Percentiles rank a stretch among this genome's conserved stretches.
Conservation (phyloP, 2,797 vertebrate genomes). For the Steatocranus sp. region DNA sequence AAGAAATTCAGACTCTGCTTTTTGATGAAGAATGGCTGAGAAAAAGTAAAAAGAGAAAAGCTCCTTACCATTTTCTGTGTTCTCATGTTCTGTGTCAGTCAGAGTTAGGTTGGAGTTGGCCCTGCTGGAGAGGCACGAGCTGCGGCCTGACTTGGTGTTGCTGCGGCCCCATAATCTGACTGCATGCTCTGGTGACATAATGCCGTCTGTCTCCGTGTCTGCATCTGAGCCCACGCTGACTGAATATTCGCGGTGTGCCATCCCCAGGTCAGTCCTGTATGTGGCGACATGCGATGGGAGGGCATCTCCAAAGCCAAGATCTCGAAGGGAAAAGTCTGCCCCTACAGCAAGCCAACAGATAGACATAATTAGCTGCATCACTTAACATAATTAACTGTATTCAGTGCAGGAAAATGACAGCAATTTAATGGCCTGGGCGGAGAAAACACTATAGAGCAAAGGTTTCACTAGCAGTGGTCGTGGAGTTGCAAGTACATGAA, state of each 20-base stretch:
- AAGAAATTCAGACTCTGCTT: neutral
- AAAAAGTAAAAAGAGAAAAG: neutral
- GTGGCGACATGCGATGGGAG: conserved; percentile 83
- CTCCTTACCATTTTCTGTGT: conserved; percentile 88
- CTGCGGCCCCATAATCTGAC: conserved; percentile 88
- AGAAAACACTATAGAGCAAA: neutral
- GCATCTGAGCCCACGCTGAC: conserved; percentile 88
- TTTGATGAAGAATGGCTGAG: neutral
- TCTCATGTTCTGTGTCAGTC: conserved; percentile 96
- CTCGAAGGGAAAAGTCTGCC: conserved; percentile 88
- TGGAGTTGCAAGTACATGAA: neutral
- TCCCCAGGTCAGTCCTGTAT: conserved; percentile 85
- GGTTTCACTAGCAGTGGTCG: neutral
- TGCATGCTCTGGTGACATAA: conserved; percentile 90
- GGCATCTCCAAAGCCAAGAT: conserved; percentile 88
- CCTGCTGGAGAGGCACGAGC: conserved; percentile 95
- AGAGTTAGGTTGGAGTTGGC: conserved; percentile 98
- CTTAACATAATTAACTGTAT: conserved; percentile 7
- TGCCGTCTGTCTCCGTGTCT: conserved; percentile 89
- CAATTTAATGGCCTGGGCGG: neutral
- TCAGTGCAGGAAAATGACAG: neutral
- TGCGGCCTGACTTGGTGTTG: conserved; percentile 91
- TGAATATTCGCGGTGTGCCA: conserved; percentile 91
- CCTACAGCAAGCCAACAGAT: conserved; percentile 65
- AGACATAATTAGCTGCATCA: neutral